Percentiles rank a stretch among this genome's conserved stretches.
phyloP scores from a whole-genome alignment of 2,113 vertebrate species.

The Mesembrinibis cayennensis region DNA sequence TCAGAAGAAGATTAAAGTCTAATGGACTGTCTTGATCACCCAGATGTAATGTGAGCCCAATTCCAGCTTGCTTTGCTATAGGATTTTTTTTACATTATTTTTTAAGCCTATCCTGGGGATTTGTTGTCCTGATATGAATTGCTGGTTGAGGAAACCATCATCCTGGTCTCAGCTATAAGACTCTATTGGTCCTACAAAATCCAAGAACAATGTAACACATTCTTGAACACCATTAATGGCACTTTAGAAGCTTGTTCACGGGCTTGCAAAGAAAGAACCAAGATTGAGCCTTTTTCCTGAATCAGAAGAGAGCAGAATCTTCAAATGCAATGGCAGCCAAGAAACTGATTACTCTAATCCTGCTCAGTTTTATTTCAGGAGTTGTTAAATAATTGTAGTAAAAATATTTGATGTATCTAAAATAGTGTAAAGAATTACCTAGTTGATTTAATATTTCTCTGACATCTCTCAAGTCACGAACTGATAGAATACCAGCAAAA shows the following conservation, averaged over 20 bases:
- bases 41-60: background rate
- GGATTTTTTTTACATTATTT: background rate
- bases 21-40: constrained; percentile 4
- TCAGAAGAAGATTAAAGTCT: constrained; percentile 42
- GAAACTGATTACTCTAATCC: background rate
- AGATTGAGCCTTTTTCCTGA: background rate
- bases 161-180: background rate
- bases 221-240: background rate
- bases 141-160: background rate
- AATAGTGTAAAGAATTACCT: background rate
- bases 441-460: background rate
- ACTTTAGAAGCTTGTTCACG: background rate
- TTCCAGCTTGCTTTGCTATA: background rate
- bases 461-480: background rate
- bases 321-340: background rate
- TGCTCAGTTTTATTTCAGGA: background rate
- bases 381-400: background rate
- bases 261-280: background rate
- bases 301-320: background rate
- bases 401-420: background rate
- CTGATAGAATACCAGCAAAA: background rate
- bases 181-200: background rate
- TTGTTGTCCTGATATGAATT: background rate
- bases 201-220: background rate
- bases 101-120: background rate